Evolutionary conservation across 2,797 vertebrate species (phyloP).

Genomic region (Argyrosomus regius): DNA sequence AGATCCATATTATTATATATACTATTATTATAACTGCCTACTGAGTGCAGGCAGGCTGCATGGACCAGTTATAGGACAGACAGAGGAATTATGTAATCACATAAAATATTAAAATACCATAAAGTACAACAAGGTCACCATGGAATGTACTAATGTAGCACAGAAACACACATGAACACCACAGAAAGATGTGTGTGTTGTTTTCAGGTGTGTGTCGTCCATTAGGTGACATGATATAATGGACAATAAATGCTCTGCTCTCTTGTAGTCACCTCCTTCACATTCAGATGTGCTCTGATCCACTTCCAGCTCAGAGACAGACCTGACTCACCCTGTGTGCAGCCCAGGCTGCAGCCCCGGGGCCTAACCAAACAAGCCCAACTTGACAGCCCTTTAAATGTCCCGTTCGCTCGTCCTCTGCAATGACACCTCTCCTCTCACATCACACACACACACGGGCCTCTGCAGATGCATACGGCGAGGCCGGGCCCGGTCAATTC

Average conservation of each 20-base stretch:
- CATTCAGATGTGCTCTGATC: slow-evolving; percentile 25
- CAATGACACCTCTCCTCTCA: slow-evolving; percentile 52
- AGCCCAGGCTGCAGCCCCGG: slow-evolving; percentile 47
- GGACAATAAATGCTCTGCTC: neutral
- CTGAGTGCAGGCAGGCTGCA: neutral
- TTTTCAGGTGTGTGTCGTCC: slow-evolving; percentile 5
- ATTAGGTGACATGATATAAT: slow-evolving; percentile 5
- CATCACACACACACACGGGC: slow-evolving; percentile 26
- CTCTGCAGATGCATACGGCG: slow-evolving; percentile 45
- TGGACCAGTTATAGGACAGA: neutral
- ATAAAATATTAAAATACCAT: neutral
- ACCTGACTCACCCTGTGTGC: slow-evolving; percentile 55
- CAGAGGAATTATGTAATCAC: neutral
- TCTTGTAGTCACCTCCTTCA: neutral
- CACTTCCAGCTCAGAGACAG: slow-evolving; percentile 31
- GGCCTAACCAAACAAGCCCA: slow-evolving; percentile 62
- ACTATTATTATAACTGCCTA: neutral
- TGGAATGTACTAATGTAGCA: neutral
- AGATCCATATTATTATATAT: neutral
- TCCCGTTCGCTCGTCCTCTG: slow-evolving; percentile 52
- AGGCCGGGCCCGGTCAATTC: slow-evolving; percentile 19
- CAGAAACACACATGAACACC: neutral
- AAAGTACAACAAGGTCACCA: slow-evolving; percentile 47
- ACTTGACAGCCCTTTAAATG: slow-evolving; percentile 63
- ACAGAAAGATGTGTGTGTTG: neutral